Evolutionary conservation across 2,113 vertebrate species (phyloP).

Genomic region (Epinephelus cyanopodus): DNA sequence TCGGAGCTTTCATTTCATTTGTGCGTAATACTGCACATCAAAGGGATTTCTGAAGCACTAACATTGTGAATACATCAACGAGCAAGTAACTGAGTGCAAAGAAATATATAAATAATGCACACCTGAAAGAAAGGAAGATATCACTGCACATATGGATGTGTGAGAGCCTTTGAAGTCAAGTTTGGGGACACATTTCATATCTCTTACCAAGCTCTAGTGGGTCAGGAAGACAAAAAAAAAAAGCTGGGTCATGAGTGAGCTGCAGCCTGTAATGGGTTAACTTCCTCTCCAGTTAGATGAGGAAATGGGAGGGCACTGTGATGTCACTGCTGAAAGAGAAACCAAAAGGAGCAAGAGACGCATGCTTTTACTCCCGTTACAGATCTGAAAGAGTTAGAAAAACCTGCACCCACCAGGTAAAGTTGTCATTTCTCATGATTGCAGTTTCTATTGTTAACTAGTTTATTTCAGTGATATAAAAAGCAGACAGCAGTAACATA

Average conservation of each 20-base stretch:
- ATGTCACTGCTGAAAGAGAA: conserved; percentile 41
- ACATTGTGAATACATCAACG: conserved; percentile 26
- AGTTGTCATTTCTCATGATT: neutral
- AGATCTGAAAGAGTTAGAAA: neutral
- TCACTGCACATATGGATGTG: neutral
- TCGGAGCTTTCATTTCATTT: neutral
- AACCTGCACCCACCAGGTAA: conserved; percentile 34
- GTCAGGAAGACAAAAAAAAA: neutral
- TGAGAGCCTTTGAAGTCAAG: conserved; percentile 18
- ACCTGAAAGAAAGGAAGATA: conserved; percentile 2
- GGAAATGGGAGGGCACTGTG: conserved; percentile 31
- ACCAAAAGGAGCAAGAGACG: neutral
- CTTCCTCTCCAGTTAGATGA: neutral
- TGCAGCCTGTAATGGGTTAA: conserved; percentile 63
- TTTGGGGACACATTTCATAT: neutral
- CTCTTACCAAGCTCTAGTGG: neutral
- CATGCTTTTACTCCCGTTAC: no score
- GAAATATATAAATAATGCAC: conserved; percentile 28
- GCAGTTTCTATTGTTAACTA: neutral
- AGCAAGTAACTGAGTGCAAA: conserved; percentile 8
- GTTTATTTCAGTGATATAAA: neutral
- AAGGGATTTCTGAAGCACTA: conserved; percentile 31
- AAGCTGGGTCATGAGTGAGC: neutral
- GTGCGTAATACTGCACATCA: conserved; percentile 9
- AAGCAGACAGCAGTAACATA: neutral